Base-by-base conservation (phyloP, 2,888 invertebrate genomes). In the Meliscaeva auricollis region DNA sequence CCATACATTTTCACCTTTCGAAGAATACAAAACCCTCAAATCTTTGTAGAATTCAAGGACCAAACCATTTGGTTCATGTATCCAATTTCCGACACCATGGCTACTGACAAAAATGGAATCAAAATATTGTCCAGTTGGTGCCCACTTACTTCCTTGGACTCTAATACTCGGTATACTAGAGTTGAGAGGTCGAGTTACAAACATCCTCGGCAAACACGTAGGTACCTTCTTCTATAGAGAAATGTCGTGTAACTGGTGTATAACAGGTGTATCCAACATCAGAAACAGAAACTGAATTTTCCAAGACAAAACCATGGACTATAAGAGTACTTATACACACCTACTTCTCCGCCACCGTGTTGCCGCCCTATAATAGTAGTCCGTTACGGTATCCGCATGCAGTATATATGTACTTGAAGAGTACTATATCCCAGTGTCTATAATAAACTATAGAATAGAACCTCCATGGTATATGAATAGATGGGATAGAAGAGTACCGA, bases 221-320 rank as follows among this genome's bases (percentile, higher is more conserved):
- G n/a, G n/a, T n/a, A n/a, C n/a, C n/a, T n/a, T n/a, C n/a, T 15
- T 15, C 54, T 26, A n/a, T 32, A n/a, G 20, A 26, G 6, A 80
- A 68, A 64, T 70, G 64, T 76, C 62, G 9, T 64, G 17, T 58
- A 73, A 70, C 46, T 76, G 72, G 50, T 64, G 70, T 46, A 83
- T 75, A 80, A 75, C 84, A 84, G 80, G 81, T 85, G 76, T 81
- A 77, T 60, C 85, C 72, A 77, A 81, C 56, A 81, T 48, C 70
- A 69, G 35, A 50, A 30, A 58, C 62, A 76, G 62, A 75, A 73
- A 77, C 85, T 73, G 38, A 81, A 81, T 85, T 73, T 72, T 66
- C 26, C 44, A 72, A 75, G 54, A 80, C 66, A 73, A 70, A 84
- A 66, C 70, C 22, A 64, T 15, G n/a, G n/a, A n/a, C n/a, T n/a